Conservation (phyloP, 2,797 vertebrate genomes). For the Macrochelys suwanniensis region DNA sequence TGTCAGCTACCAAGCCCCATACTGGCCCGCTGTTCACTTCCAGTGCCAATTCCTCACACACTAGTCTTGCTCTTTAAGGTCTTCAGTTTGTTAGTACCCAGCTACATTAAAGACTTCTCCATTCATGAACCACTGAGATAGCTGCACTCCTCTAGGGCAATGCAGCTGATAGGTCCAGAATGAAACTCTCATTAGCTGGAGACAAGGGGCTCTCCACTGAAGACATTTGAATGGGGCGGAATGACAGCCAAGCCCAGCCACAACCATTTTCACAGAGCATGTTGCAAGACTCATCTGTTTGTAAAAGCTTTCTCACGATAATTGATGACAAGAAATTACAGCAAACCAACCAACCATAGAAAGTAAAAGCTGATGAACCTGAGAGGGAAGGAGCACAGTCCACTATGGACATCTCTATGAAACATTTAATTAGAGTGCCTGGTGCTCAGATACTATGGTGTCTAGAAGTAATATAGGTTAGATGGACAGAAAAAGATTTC, state of each 20-base stretch:
- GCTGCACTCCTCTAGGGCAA: background rate
- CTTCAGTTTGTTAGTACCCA: background rate
- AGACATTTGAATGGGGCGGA: background rate
- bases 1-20: rapidly evolving
- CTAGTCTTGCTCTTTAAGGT: rapidly evolving
- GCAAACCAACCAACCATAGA: no score
- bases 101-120: background rate
- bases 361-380: background rate
- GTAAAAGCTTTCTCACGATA: background rate
- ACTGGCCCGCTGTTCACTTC: background rate
- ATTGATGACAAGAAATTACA: background rate
- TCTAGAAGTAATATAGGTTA: rapidly evolving
- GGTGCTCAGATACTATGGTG: background rate
- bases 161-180: background rate
- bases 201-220: background rate
- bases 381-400: background rate
- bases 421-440: background rate
- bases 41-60: background rate
- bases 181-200: background rate
- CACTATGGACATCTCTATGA: background rate
- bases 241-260: background rate
- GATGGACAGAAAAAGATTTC: rapidly evolving
- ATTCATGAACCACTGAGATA: background rate
- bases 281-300: background rate
- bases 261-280: rapidly evolving